Conservation (phyloP, 2,888 invertebrate species). For the Brachycybe producta region DNA sequence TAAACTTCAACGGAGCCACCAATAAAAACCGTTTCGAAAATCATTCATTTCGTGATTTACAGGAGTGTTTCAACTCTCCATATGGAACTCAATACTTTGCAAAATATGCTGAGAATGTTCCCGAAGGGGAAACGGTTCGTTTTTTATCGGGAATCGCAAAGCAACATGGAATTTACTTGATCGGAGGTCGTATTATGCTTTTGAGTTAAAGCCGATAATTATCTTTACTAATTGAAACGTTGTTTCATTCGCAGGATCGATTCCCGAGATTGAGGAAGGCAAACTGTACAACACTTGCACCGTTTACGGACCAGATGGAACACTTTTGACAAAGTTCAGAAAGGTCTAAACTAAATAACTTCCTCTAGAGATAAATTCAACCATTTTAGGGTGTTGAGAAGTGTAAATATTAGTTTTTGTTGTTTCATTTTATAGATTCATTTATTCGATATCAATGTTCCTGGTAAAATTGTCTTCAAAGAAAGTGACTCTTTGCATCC, state of each 20-base stretch:
- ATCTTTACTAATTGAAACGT: neutral
- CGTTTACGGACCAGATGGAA: slow-evolving; percentile 65
- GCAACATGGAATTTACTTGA: slow-evolving; percentile 58
- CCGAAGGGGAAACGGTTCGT: slow-evolving; percentile 59
- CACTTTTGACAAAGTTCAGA: slow-evolving; percentile 62
- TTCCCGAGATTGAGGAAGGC: slow-evolving; percentile 60
- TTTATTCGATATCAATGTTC: slow-evolving; percentile 90
- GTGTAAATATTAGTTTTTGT: neutral
- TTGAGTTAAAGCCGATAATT: neutral
- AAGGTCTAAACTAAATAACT: slow-evolving; percentile 50
- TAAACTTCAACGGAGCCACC: neutral
- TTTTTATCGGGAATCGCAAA: slow-evolving; percentile 61
- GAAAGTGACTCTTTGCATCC: slow-evolving; percentile 73
- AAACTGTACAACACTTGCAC: slow-evolving; percentile 77
- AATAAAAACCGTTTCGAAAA: neutral
- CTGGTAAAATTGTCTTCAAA: slow-evolving; percentile 78
- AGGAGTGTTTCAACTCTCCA: slow-evolving; percentile 88
- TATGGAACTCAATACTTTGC: slow-evolving; percentile 66
- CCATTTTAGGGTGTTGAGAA: neutral
- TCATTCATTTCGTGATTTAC: slow-evolving; percentile 4
- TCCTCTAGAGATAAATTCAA: neutral
- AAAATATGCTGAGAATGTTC: slow-evolving; percentile 73
- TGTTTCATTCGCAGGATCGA: slow-evolving; percentile 44
- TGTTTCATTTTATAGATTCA: slow-evolving; percentile 52
- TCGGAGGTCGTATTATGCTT: slow-evolving; percentile 47